Base-by-base conservation (phyloP, 2,888 invertebrate genomes). In the Thysanoteuthis rhombus region DNA sequence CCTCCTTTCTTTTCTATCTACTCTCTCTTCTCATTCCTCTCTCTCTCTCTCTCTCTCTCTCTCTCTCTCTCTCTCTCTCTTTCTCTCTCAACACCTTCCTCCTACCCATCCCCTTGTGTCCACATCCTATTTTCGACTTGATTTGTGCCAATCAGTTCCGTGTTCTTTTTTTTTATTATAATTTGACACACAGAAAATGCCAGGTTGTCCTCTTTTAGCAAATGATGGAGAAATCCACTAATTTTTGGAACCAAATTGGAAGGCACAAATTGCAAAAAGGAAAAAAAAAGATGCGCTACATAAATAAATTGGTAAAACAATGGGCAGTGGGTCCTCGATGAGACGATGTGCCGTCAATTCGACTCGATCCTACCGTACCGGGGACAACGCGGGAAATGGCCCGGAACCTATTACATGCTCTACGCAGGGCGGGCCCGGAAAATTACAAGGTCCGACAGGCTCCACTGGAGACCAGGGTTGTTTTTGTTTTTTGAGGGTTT, bases 361-460 rank as follows among this genome's bases (percentile, higher is more conserved):
- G 75, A n/a, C 75, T 75, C 75, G 75, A 75, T 75, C 75, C 75
- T 75, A 8, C 36, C 12, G 75, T 75, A 75, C 16, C n/a, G 75
- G 36, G 75, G 75, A 75, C 75, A 36, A 75, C 75, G 75, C n/a
- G 16, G 75, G 75, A 75, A 75, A 75, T 75, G 75, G 75, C 36
- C 75, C 75, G 75, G 75, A 75, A 75, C 75, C 75, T 36, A 75
- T 75, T 75, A 75, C 75, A 75, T 75, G 75, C 75, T 36, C 75
- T n/a, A n/a, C 75, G 75, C n/a, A 75, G 75, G 75, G 75, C 75
- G 75, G 75, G n/a, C 75, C 75, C 75, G n/a, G 75, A 36, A 75
- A 75, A 75, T 75, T 75, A 75, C 75, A 75, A 75, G 75, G 75
- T 75, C n/a, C 75, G 75, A 75, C 75, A 75, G 75, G 75, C 75